Evolutionary conservation across 2,888 invertebrate genomes (phyloP).

Genomic region (Microdon myrmicae): DNA sequence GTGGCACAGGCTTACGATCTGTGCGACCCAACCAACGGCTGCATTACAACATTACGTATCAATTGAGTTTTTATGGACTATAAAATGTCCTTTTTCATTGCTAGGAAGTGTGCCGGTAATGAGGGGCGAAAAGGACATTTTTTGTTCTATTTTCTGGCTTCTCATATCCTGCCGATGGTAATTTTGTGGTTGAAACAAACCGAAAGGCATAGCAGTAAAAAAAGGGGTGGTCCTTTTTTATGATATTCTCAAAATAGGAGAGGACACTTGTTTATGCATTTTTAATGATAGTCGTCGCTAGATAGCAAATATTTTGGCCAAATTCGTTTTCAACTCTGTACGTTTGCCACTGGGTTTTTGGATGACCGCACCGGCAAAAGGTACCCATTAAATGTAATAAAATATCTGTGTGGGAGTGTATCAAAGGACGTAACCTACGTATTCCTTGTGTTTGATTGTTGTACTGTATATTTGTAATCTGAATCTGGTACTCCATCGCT

Average conservation of each 20-base stretch:
- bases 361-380: constrained; percentile 3
- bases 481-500: too few species aligned
- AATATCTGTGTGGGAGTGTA: constrained; percentile 22
- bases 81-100: constrained; percentile 51
- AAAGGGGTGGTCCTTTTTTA: constrained; percentile 35
- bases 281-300: constrained; percentile 42
- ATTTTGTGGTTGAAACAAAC: constrained; percentile 28
- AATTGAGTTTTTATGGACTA: constrained; percentile 52
- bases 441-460: constrained; percentile 6
- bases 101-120: constrained; percentile 50
- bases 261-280: constrained; percentile 52
- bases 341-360: not conserved
- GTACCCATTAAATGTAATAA: constrained; percentile 32
- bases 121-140: constrained; percentile 42
- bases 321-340: constrained; percentile 4
- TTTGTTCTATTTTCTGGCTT: constrained; percentile 12
- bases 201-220: constrained; percentile 3
- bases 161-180: constrained; percentile 36
- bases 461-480: constrained; percentile 17
- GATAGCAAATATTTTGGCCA: constrained; percentile 12
- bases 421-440: constrained; percentile 6
- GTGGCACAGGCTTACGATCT: not conserved
- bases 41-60: constrained; percentile 51
- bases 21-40: constrained; percentile 18
- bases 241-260: constrained; percentile 39